phyloP scores from a whole-genome alignment of 1,140 invertebrate species.

The Holotrichia oblita region DNA sequence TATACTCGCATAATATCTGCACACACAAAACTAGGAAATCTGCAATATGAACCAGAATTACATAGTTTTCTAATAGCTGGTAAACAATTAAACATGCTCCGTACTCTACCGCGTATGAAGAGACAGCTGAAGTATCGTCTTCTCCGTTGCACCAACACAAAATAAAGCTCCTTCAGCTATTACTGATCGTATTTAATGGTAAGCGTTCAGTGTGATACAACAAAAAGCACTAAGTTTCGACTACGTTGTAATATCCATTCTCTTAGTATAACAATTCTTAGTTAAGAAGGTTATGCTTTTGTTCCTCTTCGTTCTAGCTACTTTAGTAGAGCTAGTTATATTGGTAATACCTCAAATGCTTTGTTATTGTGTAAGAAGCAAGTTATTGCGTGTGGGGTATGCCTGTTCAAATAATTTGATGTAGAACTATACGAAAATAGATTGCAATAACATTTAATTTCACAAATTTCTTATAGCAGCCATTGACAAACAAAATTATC shows the following conservation, averaged over 20 bases:
- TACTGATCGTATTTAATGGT: slow-evolving; percentile 25
- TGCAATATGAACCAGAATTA: background rate
- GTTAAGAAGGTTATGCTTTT: background rate
- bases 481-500: no score
- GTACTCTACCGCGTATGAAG: background rate
- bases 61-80: background rate
- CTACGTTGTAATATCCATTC: background rate
- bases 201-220: background rate
- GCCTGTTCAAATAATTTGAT: no score
- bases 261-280: background rate
- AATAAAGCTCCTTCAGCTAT: slow-evolving; percentile 3
- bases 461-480: no score
- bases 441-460: no score
- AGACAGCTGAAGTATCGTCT: background rate
- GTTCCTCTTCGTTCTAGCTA: no score
- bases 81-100: slow-evolving; percentile 9
- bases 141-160: background rate
- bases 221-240: background rate
- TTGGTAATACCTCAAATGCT: no score
- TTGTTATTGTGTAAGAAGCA: no score
- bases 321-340: no score
- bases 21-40: background rate
- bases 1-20: background rate
- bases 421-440: no score
- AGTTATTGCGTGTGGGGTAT: no score